Conservation (phyloP, 2,888 invertebrate species). For the Acleris emargana region DNA sequence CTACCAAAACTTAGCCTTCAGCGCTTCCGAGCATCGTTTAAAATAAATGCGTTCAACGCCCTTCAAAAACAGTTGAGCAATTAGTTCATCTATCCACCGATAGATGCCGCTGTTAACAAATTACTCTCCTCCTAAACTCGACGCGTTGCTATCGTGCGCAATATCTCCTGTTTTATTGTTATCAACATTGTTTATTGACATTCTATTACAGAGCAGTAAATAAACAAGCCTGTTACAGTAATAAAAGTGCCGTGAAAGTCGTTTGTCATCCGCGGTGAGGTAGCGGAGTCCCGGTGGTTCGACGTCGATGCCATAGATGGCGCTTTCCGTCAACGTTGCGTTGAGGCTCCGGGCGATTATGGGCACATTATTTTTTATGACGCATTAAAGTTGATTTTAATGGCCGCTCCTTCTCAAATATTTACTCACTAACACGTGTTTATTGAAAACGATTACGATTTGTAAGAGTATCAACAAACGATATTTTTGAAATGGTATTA, state of each 20-base stretch:
- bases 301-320: conserved; percentile 64
- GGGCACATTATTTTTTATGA: conserved; percentile 71
- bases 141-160: conserved; percentile 53
- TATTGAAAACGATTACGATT: conserved; percentile 43
- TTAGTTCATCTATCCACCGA: conserved; percentile 57
- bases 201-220: conserved; percentile 73
- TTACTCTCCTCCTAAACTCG: conserved; percentile 44
- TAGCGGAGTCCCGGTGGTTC: conserved; percentile 65
- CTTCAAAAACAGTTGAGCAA: conserved; percentile 11
- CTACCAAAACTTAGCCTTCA: conserved; percentile 16
- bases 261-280: conserved; percentile 72
- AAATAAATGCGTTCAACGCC: conserved; percentile 22
- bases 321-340: conserved; percentile 67
- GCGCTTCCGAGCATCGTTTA: conserved; percentile 6
- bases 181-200: conserved; percentile 71
- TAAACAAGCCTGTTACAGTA: conserved; percentile 69
- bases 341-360: conserved; percentile 68
- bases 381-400: conserved; percentile 69
- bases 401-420: conserved; percentile 64
- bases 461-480: conserved; percentile 15
- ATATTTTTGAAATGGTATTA: conserved; percentile 10
- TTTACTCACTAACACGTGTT: conserved; percentile 55
- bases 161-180: conserved; percentile 59
- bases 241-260: conserved; percentile 61
- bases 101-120: conserved; percentile 64